Evolutionary conservation across 2,888 invertebrate genomes (phyloP).

Genomic region (Limnephilus marmoratus): DNA sequence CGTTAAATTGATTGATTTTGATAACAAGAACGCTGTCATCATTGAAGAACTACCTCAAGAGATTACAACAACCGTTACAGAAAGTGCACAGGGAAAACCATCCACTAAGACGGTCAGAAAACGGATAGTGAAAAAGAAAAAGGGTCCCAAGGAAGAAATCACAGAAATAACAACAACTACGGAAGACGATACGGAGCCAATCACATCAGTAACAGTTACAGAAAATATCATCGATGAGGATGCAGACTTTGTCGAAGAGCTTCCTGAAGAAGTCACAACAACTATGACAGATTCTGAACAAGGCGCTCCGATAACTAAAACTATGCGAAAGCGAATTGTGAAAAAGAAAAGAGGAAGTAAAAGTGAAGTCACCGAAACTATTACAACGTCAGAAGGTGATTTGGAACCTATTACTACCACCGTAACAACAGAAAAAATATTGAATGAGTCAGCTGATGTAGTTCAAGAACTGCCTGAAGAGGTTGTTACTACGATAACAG

Average conservation of each 20-base stretch:
- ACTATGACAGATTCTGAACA: background rate
- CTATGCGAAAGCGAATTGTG: slow-evolving; percentile 73
- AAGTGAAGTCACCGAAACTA: slow-evolving; percentile 68
- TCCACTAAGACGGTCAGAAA: slow-evolving; percentile 69
- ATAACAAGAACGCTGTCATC: slow-evolving; percentile 37
- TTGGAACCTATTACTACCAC: slow-evolving; percentile 65
- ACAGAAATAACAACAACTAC: slow-evolving; percentile 72
- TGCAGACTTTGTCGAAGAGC: slow-evolving; percentile 57
- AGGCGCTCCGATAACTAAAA: slow-evolving; percentile 65
- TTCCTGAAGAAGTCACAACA: slow-evolving; percentile 15
- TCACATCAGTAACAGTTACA: slow-evolving; percentile 65
- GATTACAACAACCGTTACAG: slow-evolving; percentile 64
- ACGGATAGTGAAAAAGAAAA: slow-evolving; percentile 71
- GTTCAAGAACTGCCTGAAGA: slow-evolving; percentile 69
- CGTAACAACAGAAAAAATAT: slow-evolving; percentile 62
- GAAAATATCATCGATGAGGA: slow-evolving; percentile 67
- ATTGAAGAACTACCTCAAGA: slow-evolving; percentile 68
- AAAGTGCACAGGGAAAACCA: slow-evolving; percentile 68
- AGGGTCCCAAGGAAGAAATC: slow-evolving; percentile 71
- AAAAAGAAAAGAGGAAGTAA: slow-evolving; percentile 68
- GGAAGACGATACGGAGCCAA: slow-evolving; percentile 68
- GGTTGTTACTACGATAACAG: slow-evolving; percentile 67
- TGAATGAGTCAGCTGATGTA: slow-evolving; percentile 69
- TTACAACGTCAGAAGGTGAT: slow-evolving; percentile 67
- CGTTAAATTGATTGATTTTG: background rate